These are phyloP conservation scores for Oreonectes daqikongensis DNA, from an alignment of 2,797 vertebrate species.

Conservation along the genomic window DNA sequence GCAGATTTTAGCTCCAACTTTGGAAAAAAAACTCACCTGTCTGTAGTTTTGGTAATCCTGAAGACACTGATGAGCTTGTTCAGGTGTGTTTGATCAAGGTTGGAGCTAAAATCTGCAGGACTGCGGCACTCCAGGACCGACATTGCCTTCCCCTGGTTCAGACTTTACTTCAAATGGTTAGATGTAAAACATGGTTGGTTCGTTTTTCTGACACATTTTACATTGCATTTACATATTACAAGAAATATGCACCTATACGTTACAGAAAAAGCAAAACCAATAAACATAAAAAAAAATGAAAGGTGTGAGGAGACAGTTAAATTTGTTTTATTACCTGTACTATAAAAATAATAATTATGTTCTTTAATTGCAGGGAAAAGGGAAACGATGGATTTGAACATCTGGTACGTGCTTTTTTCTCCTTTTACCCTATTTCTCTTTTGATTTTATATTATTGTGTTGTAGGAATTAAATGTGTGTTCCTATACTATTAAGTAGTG, in stretches of 20 bases:
- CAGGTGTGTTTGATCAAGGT: too few relatives aligned
- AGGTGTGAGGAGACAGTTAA: slow-evolving; percentile 31
- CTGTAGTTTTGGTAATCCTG: too few relatives aligned
- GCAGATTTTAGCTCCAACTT: too few relatives aligned
- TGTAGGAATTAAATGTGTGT: slow-evolving; percentile 20
- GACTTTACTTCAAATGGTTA: too few relatives aligned
- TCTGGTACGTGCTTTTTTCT: slow-evolving; percentile 89
- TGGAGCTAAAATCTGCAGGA: too few relatives aligned
- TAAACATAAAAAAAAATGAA: neutral
- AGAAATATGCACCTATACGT: slow-evolving; percentile 15
- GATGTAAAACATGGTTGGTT: too few relatives aligned
- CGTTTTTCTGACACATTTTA: too few relatives aligned
- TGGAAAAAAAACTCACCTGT: too few relatives aligned
- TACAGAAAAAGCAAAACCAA: neutral
- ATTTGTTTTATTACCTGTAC: slow-evolving; percentile 78
- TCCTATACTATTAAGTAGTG: neutral
- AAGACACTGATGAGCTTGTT: too few relatives aligned
- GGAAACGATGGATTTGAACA: slow-evolving; percentile 93
- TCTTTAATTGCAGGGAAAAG: slow-evolving; percentile 91
- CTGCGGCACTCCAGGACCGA: too few relatives aligned
- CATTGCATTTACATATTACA: too few relatives aligned
- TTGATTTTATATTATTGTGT: slow-evolving; percentile 2
- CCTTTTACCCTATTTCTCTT: slow-evolving; percentile 74
- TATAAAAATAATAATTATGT: slow-evolving; percentile 81
- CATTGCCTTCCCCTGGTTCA: too few relatives aligned